phyloP scores from a whole-genome alignment of 2,113 vertebrate genomes.

The Dermatemys mawii region DNA sequence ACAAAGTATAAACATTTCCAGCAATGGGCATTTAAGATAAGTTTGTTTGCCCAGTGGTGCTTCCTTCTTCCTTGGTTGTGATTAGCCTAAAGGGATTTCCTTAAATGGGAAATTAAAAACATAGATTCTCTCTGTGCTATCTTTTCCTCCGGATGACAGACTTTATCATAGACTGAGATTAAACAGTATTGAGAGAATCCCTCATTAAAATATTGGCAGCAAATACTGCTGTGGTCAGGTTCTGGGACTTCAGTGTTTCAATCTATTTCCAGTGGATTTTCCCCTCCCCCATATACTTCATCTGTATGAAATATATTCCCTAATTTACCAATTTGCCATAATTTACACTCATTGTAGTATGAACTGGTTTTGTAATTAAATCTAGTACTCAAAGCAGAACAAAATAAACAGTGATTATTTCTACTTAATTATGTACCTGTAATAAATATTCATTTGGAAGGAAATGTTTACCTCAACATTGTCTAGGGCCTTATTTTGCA shows the following conservation, averaged over 20 bases:
- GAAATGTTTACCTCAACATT: not conserved
- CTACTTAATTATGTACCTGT: not conserved
- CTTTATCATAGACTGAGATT: not conserved
- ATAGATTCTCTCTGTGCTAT: not conserved
- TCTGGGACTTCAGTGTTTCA: not conserved
- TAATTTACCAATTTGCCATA: not conserved
- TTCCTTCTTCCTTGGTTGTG: not conserved
- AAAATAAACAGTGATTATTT: constrained; percentile 14
- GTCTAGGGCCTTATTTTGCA: not conserved
- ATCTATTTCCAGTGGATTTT: not conserved
- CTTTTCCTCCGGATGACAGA: not conserved
- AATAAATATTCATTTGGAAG: not conserved
- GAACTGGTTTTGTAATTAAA: not conserved
- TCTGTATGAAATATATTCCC: not conserved
- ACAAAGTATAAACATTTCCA: not conserved
- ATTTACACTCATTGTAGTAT: not conserved
- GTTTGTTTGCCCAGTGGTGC: not conserved
- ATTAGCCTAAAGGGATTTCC: not conserved
- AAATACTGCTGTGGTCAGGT: not conserved
- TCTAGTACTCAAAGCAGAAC: not conserved
- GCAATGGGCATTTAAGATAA: not conserved
- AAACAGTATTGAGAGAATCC: not conserved
- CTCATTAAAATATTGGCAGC: not conserved
- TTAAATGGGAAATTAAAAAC: not conserved
- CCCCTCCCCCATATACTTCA: not conserved